Percentiles rank a stretch among this genome's conserved stretches.
These are phyloP conservation scores for Tauraco hartlaubi DNA, from an alignment of 2,797 vertebrate genomes.

Conservation along the genomic window DNA sequence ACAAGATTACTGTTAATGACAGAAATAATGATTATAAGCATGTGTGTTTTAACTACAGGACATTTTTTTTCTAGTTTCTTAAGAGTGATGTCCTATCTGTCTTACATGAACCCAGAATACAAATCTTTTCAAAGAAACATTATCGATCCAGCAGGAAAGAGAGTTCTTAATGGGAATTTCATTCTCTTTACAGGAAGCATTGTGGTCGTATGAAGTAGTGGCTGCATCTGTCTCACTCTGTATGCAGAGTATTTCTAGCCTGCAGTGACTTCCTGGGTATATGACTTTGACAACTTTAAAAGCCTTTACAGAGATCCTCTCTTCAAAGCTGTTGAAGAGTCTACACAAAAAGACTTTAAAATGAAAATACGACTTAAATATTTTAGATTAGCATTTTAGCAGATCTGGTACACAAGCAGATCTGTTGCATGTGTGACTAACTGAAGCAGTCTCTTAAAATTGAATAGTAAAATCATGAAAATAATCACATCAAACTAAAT, in stretches of 20 bases:
- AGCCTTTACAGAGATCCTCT: background rate
- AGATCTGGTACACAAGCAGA: background rate
- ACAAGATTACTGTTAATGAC: background rate
- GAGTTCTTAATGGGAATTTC: background rate
- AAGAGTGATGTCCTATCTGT: background rate
- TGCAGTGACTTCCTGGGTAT: background rate
- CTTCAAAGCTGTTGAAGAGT: background rate
- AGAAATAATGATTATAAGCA: background rate
- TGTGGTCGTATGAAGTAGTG: background rate
- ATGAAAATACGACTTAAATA: background rate
- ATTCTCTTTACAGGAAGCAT: background rate
- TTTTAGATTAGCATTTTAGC: background rate
- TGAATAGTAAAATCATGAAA: background rate
- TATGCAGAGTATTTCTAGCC: background rate
- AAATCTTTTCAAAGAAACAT: background rate
- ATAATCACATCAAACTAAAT: background rate
- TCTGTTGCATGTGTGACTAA: background rate
- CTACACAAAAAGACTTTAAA: background rate
- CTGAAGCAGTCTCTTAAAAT: background rate
- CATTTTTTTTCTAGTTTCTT: background rate
- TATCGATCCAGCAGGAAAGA: background rate
- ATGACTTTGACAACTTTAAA: background rate
- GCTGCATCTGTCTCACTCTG: background rate
- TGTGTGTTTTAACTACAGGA: background rate
- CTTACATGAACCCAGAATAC: background rate